Evolutionary conservation across 2,797 vertebrate genomes (phyloP), one percentile per base, ranked within the genome.

Genomic region (Stomatorhinus walkeri): DNA sequence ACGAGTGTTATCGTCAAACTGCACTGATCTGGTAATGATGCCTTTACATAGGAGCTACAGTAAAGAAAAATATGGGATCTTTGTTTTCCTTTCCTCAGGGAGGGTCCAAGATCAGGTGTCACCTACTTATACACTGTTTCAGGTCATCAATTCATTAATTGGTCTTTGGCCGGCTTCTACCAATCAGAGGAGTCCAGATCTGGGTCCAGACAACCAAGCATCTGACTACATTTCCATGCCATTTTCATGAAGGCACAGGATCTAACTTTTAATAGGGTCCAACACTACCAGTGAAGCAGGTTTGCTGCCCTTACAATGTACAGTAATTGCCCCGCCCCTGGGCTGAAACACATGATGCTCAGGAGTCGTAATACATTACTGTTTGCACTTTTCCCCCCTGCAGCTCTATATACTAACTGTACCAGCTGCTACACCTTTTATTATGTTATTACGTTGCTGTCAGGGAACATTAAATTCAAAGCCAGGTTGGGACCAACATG

Each of bases 401-500:
- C 10, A 36, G 59, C 59, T 28, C 61, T 51, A 16, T 48, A 36
- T 52, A 51, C 64, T 54, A 52, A 51, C 84, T 56, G 5, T 12
- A 48, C 61, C 61, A 54, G 88, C 24, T 43, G 24, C 56, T 22
- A 51, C 64, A 48, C 43, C 5, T 86, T 89, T 68, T 22, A 89
- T 76, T 43, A 54, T 36, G n/a, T 54, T 61, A 86, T 76, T 89
- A 76, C 14, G 8, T 46, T 85, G 49, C 83, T 85, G 81, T 51
- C 40, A 68, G 32, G 43, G 4, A 48, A 68, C 81, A 54, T 48
- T 14, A 6, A 8, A 68, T 54, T 32, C 32, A 19, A 85, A 87
- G 46, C 10, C 54, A 14, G 46, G 36, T 64, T 10, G 61, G 61
- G n/a, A 36, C 88, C 64, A 87, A 19, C 32, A 19, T 9, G 24